phyloP scores from a whole-genome alignment of 2,888 invertebrate species.

The Drosophila affinis region DNA sequence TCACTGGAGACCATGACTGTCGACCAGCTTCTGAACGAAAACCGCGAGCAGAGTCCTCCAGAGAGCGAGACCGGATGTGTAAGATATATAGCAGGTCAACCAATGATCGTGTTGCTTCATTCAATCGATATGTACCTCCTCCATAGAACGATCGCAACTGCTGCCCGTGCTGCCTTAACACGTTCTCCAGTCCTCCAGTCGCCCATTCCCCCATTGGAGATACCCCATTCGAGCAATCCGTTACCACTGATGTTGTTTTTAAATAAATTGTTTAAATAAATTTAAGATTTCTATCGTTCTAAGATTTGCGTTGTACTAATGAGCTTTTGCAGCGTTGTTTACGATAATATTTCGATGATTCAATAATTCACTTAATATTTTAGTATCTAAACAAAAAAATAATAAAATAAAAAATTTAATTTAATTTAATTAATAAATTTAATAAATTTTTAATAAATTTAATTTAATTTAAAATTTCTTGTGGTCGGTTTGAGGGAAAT shows the following conservation, averaged over 20 bases:
- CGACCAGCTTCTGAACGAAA: slow-evolving; percentile 80
- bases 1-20: slow-evolving; percentile 83
- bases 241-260: background rate
- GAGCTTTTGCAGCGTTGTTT: too few relatives aligned
- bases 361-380: too few relatives aligned
- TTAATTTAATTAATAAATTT: too few relatives aligned
- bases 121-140: background rate
- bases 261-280: slow-evolving; percentile 20
- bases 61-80: slow-evolving; percentile 67
- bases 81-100: slow-evolving; percentile 23
- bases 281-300: background rate
- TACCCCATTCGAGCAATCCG: background rate
- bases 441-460: too few relatives aligned
- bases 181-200: background rate
- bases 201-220: too few relatives aligned
- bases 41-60: slow-evolving; percentile 19
- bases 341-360: too few relatives aligned
- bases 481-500: too few relatives aligned
- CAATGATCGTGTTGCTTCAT: too few relatives aligned
- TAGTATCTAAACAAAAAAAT: too few relatives aligned
- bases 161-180: slow-evolving; percentile 8
- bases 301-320: too few relatives aligned
- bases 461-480: too few relatives aligned
- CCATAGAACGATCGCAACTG: slow-evolving; percentile 7
- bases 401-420: too few relatives aligned